phyloP scores from a whole-genome alignment of 2,113 vertebrate genomes.

The Pteruthius melanotis region DNA sequence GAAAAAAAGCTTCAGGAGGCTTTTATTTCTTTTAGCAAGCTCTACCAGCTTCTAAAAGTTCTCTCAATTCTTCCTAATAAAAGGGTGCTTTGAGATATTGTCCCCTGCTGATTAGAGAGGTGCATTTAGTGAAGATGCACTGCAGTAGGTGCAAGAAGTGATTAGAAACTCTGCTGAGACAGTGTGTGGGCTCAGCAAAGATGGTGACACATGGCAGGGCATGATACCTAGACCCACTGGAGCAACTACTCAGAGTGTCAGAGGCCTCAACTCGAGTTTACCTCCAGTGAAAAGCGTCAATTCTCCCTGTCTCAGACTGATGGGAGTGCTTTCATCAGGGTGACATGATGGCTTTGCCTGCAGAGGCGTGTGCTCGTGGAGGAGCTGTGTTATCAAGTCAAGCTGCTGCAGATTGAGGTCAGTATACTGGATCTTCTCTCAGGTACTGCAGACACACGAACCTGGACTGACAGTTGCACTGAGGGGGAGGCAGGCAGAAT shows the following conservation, averaged over 20 bases:
- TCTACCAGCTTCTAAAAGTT: background rate
- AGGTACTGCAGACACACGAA: background rate
- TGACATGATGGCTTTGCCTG: background rate
- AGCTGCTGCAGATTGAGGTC: background rate
- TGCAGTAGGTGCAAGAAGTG: background rate
- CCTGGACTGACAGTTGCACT: rapidly evolving
- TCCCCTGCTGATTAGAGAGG: background rate
- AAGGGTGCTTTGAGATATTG: background rate
- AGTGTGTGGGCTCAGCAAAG: background rate
- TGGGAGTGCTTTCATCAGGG: background rate
- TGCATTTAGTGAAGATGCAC: background rate
- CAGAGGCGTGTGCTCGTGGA: background rate
- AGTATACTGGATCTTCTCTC: background rate
- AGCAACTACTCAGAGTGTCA: background rate
- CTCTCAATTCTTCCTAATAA: background rate
- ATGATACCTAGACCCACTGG: background rate
- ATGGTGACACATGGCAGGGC: background rate
- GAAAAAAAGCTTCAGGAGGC: background rate
- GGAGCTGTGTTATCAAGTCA: background rate
- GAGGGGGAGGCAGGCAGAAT: background rate
- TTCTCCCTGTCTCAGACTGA: background rate
- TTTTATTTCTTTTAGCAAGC: background rate
- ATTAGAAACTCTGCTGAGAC: background rate
- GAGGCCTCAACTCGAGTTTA: background rate
- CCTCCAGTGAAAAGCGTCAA: background rate